phyloP scores from a whole-genome alignment of 2,797 vertebrate genomes.

The Urosaurus nigricauda region DNA sequence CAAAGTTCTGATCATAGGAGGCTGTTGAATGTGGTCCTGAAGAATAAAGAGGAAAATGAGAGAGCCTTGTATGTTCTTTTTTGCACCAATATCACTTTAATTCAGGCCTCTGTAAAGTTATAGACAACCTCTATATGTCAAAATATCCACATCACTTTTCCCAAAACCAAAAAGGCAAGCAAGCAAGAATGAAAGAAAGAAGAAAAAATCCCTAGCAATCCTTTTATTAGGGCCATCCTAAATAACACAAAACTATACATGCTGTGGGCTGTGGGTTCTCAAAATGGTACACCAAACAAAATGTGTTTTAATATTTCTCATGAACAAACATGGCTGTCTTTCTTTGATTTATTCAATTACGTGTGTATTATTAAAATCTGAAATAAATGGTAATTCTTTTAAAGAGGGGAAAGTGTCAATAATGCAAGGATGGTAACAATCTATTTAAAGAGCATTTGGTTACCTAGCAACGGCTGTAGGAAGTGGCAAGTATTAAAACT shows the following conservation, averaged over 20 bases:
- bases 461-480: slow-evolving; percentile 73
- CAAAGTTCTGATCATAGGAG: not conserved
- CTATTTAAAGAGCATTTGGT: slow-evolving; percentile 69
- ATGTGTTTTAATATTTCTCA: no score
- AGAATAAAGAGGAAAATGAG: not conserved
- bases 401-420: not conserved
- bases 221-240: not conserved
- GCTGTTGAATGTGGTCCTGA: not conserved
- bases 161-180: not conserved
- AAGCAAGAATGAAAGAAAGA: no score
- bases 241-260: not conserved
- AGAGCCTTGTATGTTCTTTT: not conserved
- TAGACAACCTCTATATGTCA: not conserved
- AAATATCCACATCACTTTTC: slow-evolving; percentile 27
- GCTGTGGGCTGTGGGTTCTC: not conserved
- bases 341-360: slow-evolving; percentile 41
- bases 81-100: slow-evolving; percentile 6
- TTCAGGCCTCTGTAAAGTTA: not conserved
- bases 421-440: slow-evolving; percentile 62
- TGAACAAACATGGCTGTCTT: not conserved
- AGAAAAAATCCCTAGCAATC: not conserved
- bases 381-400: slow-evolving; percentile 55
- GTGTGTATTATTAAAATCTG: slow-evolving; percentile 31
- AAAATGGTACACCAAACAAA: not conserved
- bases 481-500: slow-evolving; percentile 70